Evolutionary conservation across 2,888 invertebrate species (phyloP).

Genomic region (Imbricaverruca yamaguchii): DNA sequence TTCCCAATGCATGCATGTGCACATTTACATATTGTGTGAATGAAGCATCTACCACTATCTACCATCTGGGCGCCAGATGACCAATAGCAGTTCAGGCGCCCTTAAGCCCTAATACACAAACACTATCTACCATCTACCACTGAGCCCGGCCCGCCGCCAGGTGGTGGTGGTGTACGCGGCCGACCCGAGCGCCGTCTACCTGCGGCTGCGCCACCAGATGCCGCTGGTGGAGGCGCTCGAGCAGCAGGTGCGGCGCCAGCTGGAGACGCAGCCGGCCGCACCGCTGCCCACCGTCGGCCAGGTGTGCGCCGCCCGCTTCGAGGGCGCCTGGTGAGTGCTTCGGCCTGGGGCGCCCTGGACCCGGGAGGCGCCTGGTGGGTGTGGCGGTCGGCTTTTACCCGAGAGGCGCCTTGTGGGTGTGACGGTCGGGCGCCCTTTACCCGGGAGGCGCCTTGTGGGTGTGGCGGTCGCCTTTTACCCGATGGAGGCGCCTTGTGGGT

Average conservation of each 20-base stretch:
- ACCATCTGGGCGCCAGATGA: too few relatives aligned
- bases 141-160: background rate
- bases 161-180: background rate
- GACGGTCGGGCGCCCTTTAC: conserved; percentile 15
- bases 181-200: background rate
- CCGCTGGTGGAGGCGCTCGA: background rate
- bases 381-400: background rate
- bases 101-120: too few relatives aligned
- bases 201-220: background rate
- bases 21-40: too few relatives aligned
- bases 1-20: too few relatives aligned
- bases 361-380: background rate
- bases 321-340: background rate
- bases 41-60: too few relatives aligned
- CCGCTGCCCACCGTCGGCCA: conserved; percentile 20
- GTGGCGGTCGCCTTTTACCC: too few relatives aligned
- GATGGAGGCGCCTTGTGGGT: background rate
- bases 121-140: too few relatives aligned
- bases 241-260: background rate
- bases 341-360: background rate
- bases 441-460: conserved; percentile 22
- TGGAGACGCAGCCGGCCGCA: conserved; percentile 20
- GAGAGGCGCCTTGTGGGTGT: background rate
- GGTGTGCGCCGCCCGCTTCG: background rate
- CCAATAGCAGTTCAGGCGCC: too few relatives aligned